A percentile compares a stretch with the other conserved stretches of the same genome.
Conservation (phyloP, 2,797 vertebrate species). For the Gastrophryne carolinensis region DNA sequence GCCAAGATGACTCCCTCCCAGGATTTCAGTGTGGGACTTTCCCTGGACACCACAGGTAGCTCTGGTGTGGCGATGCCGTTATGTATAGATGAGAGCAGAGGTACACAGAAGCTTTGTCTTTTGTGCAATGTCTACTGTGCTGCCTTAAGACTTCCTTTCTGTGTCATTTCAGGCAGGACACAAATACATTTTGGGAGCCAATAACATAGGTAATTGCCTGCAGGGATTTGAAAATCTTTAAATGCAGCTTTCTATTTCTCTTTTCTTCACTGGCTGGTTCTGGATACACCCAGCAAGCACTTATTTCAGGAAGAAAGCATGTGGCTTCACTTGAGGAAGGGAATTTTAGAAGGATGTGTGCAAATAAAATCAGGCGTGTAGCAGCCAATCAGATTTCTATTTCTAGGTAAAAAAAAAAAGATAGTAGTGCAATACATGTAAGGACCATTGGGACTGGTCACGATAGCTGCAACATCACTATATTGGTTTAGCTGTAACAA, state of each 20-base stretch:
- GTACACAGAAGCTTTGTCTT: slow-evolving; percentile 47
- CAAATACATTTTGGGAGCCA: slow-evolving; percentile 17
- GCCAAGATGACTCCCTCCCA: slow-evolving; percentile 33
- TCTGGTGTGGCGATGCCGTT: slow-evolving; percentile 42
- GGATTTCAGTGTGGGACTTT: slow-evolving; percentile 22
- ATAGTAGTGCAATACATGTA: too few relatives aligned
- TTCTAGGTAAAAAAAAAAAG: too few relatives aligned
- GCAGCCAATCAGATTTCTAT: not conserved
- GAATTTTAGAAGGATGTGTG: not conserved
- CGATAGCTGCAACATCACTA: not conserved
- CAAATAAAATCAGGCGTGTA: not conserved
- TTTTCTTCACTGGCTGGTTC: too few relatives aligned
- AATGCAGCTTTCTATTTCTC: too few relatives aligned
- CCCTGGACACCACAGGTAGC: slow-evolving; percentile 46
- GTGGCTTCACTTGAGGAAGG: too few relatives aligned
- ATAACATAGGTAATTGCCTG: slow-evolving; percentile 1
- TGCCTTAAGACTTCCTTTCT: slow-evolving; percentile 13
- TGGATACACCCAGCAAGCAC: too few relatives aligned
- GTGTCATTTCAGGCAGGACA: slow-evolving; percentile 23
- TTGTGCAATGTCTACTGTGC: slow-evolving; percentile 32
- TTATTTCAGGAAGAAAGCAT: too few relatives aligned
- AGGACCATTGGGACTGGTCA: too few relatives aligned
- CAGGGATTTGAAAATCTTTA: too few relatives aligned
- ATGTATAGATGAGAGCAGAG: slow-evolving; percentile 52
- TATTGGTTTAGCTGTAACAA: too few relatives aligned